Evolutionary conservation across 1,140 invertebrate genomes (phyloP), one percentile per base, ranked within the genome.

Genomic region (Drosophila ohnishii): DNA sequence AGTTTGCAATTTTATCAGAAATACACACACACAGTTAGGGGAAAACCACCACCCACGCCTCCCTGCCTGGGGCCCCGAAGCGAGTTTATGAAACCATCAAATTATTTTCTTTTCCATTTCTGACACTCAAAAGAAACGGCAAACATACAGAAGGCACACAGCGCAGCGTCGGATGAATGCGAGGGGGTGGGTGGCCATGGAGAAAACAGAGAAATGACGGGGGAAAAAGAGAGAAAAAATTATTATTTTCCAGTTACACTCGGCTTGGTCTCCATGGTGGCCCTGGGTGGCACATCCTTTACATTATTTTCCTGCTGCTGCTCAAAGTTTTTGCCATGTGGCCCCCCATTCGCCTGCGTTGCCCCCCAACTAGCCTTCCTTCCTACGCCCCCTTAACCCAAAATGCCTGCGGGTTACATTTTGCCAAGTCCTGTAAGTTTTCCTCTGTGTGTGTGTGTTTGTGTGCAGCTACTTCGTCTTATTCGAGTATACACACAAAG

Each of bases 81-180:
- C 62, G 73, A 89, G 78, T 90, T 90, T 90, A 90, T 90, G 89
- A 90, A 90, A 90, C 88, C 88, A 90, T 90, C 88, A 90, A 90
- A 90, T 90, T 90, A 90, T 90, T 90, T 90, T 90, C 88, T 90
- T 90, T 90, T 89, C 88, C 88, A 90, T 90, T 90, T 90, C 84
- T 90, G 84, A 90, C 88, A 90, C 88, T 90, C 88, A 90, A 90
- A 90, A 90, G 78, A 87, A 83, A 90, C 73, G 78, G 78, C 83
- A 88, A 80, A 75, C 66, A 84, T 74, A 75, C 45, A 47, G 56
- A 72, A 42, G 53, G 44, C 58, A 65, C 58, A 74, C 30, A 71
- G 63, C 51, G 11, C 47, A 50, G 51, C 19, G 51, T 53, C 51
- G 57, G 16, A 45, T 58, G 60, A 61, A 63, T 34, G 47, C 51